A percentile compares a stretch with the other conserved stretches of the same genome.
Evolutionary conservation across 2,888 invertebrate genomes (phyloP).

Genomic region (Chrysodeixis includens): DNA sequence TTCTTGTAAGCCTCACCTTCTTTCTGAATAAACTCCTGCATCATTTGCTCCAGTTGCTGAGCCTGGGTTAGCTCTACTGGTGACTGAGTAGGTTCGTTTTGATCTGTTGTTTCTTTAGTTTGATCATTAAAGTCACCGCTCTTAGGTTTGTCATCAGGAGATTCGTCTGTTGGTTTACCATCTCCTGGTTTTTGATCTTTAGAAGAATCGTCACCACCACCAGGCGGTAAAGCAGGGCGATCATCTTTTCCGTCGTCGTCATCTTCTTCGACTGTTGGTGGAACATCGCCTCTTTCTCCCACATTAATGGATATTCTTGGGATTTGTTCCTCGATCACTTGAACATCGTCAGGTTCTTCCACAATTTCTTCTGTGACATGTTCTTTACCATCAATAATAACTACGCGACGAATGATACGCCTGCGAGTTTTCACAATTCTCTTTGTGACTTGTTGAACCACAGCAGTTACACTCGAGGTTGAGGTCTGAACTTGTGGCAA

Average conservation of each 20-base stretch:
- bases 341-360: conserved; percentile 95
- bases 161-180: conserved; percentile 40
- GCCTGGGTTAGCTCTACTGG: conserved; percentile 52
- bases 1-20: conserved; percentile 56
- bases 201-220: conserved; percentile 45
- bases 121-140: conserved; percentile 48
- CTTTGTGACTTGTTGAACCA: conserved; percentile 94
- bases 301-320: conserved; percentile 92
- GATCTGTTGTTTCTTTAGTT: conserved; percentile 41
- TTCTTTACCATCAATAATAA: conserved; percentile 95
- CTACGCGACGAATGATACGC: conserved; percentile 93
- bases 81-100: conserved; percentile 35
- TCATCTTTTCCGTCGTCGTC: conserved; percentile 69
- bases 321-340: conserved; percentile 92
- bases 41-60: conserved; percentile 62
- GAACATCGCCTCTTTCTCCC: conserved; percentile 87
- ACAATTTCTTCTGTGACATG: conserved; percentile 94
- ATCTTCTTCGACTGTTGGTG: conserved; percentile 71
- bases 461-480: conserved; percentile 93
- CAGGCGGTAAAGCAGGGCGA: conserved; percentile 62
- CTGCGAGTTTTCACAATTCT: conserved; percentile 93
- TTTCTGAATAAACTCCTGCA: conserved; percentile 72
- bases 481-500: conserved; percentile 88
- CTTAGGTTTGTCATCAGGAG: conserved; percentile 42
- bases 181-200: conserved; percentile 34